These are phyloP conservation scores for Oryzias celebensis DNA, from an alignment of 2,113 vertebrate species.

Conservation along the genomic window DNA sequence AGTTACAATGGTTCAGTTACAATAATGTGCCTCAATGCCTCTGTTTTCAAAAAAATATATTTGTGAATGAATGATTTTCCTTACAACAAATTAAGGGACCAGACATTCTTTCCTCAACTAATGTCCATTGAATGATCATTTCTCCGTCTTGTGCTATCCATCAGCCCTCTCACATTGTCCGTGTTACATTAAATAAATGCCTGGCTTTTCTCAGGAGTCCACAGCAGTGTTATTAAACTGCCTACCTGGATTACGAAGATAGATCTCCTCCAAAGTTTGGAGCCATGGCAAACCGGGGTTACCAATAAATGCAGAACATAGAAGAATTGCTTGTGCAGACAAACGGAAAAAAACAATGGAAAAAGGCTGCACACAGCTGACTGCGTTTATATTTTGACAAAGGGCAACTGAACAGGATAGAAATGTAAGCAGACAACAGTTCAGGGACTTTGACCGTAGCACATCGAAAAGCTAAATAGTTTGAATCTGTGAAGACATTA, in stretches of 20 bases:
- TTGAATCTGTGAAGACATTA: neutral
- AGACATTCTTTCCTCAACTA: slow-evolving; percentile 9
- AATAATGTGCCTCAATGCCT: neutral
- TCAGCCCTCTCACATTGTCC: slow-evolving; percentile 51
- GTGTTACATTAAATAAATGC: slow-evolving; percentile 73
- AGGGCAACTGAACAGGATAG: slow-evolving; percentile 9
- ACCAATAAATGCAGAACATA: slow-evolving; percentile 68
- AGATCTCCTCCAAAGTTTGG: slow-evolving; percentile 63
- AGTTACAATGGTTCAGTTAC: too few relatives aligned
- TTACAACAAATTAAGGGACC: slow-evolving; percentile 11
- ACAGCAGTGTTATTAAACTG: slow-evolving; percentile 71
- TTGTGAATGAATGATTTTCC: neutral
- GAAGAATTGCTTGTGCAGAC: slow-evolving; percentile 62
- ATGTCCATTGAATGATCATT: slow-evolving; percentile 54
- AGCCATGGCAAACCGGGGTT: slow-evolving; percentile 46
- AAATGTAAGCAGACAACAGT: slow-evolving; percentile 15
- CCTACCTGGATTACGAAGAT: slow-evolving; percentile 75
- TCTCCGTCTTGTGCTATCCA: slow-evolving; percentile 58
- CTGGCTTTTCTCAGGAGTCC: slow-evolving; percentile 61
- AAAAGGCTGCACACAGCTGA: slow-evolving; percentile 47
- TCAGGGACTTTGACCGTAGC: slow-evolving; percentile 14
- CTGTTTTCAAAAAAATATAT: slow-evolving; percentile 13
- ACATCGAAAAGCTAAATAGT: neutral
- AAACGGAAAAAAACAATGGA: slow-evolving; percentile 47
- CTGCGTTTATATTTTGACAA: slow-evolving; percentile 26